Evolutionary conservation across 2,888 invertebrate genomes (phyloP).

Genomic region (Athalia cordata): DNA sequence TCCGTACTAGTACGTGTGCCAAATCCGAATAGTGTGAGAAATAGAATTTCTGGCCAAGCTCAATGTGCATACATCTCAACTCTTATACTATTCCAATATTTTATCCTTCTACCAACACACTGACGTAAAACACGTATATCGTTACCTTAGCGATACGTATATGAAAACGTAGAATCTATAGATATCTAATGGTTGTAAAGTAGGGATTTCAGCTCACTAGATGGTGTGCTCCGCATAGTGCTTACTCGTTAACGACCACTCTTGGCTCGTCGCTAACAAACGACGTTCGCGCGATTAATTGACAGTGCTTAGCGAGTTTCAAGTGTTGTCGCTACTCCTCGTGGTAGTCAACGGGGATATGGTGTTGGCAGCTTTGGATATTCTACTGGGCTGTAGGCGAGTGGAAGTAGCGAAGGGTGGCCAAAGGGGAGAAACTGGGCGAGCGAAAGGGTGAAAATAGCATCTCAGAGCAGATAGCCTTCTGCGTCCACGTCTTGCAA

Average conservation of each 20-base stretch:
- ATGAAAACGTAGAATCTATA: background rate
- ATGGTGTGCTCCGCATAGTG: conserved; percentile 11
- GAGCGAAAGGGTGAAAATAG: conserved; percentile 20
- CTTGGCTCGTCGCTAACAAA: conserved; percentile 34
- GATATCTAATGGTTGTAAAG: conserved; percentile 17
- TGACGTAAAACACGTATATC: background rate
- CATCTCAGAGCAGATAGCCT: conserved; percentile 22
- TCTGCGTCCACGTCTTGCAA: background rate
- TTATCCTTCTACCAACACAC: background rate
- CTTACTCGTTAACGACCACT: conserved; percentile 35
- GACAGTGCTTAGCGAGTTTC: conserved; percentile 35
- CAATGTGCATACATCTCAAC: background rate
- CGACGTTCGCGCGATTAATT: conserved; percentile 28
- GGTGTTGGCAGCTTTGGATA: background rate
- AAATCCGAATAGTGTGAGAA: background rate
- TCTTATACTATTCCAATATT: background rate
- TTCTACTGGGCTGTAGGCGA: too few relatives aligned
- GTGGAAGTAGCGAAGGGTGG: background rate
- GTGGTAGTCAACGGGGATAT: background rate
- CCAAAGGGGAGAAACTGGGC: background rate
- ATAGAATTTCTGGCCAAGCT: conserved; percentile 4
- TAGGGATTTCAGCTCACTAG: conserved; percentile 23
- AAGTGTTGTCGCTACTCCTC: conserved; percentile 31
- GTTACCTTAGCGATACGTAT: background rate
- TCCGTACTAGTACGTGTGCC: background rate